Base-by-base conservation (phyloP, 2,113 vertebrate species). In the Porphyrio hochstetteri region DNA sequence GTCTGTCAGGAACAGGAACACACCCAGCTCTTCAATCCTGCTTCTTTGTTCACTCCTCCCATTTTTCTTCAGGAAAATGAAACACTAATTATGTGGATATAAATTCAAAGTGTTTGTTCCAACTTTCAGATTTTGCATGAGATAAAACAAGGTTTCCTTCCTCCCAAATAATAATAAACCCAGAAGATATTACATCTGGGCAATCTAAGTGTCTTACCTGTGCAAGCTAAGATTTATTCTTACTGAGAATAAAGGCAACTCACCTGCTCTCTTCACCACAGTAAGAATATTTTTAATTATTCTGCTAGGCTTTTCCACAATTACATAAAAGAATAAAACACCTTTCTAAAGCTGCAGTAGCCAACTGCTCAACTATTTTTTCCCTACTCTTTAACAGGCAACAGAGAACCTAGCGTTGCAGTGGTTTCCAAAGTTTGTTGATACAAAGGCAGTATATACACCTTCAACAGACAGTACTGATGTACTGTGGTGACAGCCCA, bases 281-380 rank as follows among this genome's bases (percentile, higher is more conserved):
- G 48, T 27, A 83, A 60, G 44, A 86, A 44, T 65, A 77, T 67
- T 94, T 93, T 93, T 24, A 52, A 86, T 83, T 68, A 88, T 80
- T 86, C 60, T 71, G 16, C 25, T 50, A 65, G n/a, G 16, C 33
- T 84, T 92, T 88, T 33, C 61, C 38, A 59, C 29, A 68, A 50
- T 68, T 91, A 56, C n/a, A 24, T 68, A 60, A 75, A 52, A 83
- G 17, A 70, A 78, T 13, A 81, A 71, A 95, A 11, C 18, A 36
- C n/a, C 48, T 68, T 38, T 56, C 19, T 44, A 23, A 15, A 81
- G 13, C 53, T 74, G 29, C 44, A 48, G 29, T 36, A 75, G 68
- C 64, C 17, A 82, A 42, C 33, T 56, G 24, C 23, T 77, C 27
- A 74, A 10, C 11, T 38, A 15, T 68, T 78, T 85, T 16, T 0